Evolutionary conservation across 2,888 invertebrate genomes (phyloP), one percentile per base, ranked within the genome.

Genomic region (Aporophyla nigra): DNA sequence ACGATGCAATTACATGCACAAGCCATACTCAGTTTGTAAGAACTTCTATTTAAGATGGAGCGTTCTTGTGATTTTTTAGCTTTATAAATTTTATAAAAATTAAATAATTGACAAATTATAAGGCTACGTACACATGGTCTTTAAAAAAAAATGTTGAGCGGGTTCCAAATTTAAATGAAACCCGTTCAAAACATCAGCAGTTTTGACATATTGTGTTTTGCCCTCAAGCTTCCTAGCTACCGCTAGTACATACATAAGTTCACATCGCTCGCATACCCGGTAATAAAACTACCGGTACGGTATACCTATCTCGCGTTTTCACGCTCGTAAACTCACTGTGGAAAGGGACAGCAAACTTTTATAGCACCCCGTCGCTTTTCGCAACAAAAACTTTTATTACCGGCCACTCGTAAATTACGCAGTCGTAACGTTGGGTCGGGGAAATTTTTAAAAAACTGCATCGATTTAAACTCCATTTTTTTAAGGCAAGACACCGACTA

Each of bases 361-460:
- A 96, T 94, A 91, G 92, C 92, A 83, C 90, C 88, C 88, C 90
- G 93, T 90, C 94, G 94, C 92, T 95, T 95, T 95, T 94, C 93
- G 93, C 93, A 93, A 95, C 95, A 96, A 96, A 96, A 95, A 95
- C 92, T 96, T 96, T 96, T 95, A 95, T 94, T 93, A 93, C 94
- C 90, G 91, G 93, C 93, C 90, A 93, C 93, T 95, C 96, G 95
- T 96, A 96, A 96, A 96, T 95, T 95, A 94, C 93, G 93, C 91
- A 93, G 93, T 93, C 93, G 94, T 93, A 91, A 89, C 90, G 91
- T 89, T 59, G 71, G 68, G 84, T 84, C 82, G 87, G 90, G 91
- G 90, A 90, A 93, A 93, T 90, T 92, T 76, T 91, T 70, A 87
- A 88, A 88, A 86, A 89, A 86, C 86, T 76, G 54, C 70, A 78